phyloP scores from a whole-genome alignment of 2,113 vertebrate species.

The Mixornis gularis region DNA sequence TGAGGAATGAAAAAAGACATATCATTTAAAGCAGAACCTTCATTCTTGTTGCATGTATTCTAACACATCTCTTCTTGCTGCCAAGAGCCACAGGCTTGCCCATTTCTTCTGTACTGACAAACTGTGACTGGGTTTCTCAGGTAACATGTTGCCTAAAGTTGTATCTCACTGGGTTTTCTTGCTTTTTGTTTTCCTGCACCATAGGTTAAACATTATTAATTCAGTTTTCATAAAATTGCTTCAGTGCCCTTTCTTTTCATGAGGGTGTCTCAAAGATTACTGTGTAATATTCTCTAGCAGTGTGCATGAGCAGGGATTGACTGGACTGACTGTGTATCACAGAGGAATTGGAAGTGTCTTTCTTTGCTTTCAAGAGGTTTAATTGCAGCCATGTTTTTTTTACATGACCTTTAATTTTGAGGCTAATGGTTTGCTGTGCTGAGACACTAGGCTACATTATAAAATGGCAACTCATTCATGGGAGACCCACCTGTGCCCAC shows the following conservation, averaged over 20 bases:
- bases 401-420: background rate
- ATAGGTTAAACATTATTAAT: background rate
- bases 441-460: background rate
- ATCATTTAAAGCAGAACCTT: background rate
- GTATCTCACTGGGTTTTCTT: background rate
- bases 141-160: background rate
- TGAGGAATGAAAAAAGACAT: background rate
- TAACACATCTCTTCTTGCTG: background rate
- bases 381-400: background rate
- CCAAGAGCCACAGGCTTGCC: background rate
- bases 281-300: background rate
- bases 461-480: background rate
- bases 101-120: background rate
- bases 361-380: background rate
- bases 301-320: background rate
- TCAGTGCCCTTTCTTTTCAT: background rate
- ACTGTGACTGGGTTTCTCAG: background rate
- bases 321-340: background rate
- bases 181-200: background rate
- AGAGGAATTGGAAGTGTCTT: background rate
- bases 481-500: background rate
- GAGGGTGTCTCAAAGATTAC: background rate
- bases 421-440: background rate
- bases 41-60: background rate
- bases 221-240: background rate